Percentiles rank a stretch among this genome's conserved stretches.
phyloP scores from a whole-genome alignment of 2,797 vertebrate genomes.

The Bufotes viridis region DNA sequence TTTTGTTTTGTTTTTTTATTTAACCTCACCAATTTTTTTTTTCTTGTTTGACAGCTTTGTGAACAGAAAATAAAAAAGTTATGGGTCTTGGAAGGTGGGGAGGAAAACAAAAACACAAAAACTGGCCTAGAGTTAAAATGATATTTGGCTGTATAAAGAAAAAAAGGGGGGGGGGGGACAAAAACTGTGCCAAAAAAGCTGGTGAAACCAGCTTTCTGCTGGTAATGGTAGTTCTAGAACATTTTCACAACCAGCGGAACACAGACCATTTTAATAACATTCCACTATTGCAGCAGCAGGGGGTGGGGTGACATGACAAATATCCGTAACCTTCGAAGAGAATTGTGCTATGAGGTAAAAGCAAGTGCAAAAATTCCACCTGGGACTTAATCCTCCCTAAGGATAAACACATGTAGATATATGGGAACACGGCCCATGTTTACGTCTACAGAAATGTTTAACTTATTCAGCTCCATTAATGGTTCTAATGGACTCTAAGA shows the following conservation, averaged over 20 bases:
- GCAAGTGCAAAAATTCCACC: conserved; percentile 38
- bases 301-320: neutral
- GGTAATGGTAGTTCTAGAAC: neutral
- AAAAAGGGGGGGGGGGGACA: too few relatives aligned
- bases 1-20: too few relatives aligned
- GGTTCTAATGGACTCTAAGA: neutral
- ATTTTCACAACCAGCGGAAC: neutral
- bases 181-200: too few relatives aligned
- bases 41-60: too few relatives aligned
- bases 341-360: conserved; percentile 21
- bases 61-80: too few relatives aligned
- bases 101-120: too few relatives aligned
- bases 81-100: too few relatives aligned
- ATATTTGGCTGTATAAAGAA: too few relatives aligned
- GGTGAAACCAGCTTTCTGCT: neutral
- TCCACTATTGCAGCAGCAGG: neutral
- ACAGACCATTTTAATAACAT: neutral
- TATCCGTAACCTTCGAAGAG: neutral
- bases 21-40: too few relatives aligned
- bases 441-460: conserved; percentile 21
- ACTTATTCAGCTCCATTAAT: conserved; percentile 2
- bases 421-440: neutral
- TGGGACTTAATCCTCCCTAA: conserved; percentile 25
- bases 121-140: too few relatives aligned
- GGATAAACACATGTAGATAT: conserved; percentile 32